Base-by-base conservation (phyloP, 2,113 vertebrate species). In the Athene cunicularia region DNA sequence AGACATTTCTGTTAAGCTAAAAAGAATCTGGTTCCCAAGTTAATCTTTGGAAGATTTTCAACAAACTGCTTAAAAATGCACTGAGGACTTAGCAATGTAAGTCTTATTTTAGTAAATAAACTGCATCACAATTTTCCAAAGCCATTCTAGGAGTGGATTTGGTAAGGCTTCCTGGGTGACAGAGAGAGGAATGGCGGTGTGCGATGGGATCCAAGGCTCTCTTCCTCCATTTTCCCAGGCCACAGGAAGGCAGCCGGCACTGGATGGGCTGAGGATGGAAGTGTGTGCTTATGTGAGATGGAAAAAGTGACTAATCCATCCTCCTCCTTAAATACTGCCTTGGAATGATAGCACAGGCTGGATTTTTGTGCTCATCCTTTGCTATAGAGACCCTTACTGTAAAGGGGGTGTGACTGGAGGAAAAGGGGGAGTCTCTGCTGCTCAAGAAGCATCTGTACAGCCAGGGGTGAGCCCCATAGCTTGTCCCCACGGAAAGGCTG, bases 11-110 rank as follows among this genome's bases (percentile, higher is more conserved):
- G 10, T 53, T 82, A 53, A 77, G 30, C 52, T 76, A 49, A 41
- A 93, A 41, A 52, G 0, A 91, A 12, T 72, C 60, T 76, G 67
- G 32, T 58, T 95, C 74, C 49, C 6, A 1, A 93, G 47, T 76
- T 58, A 88, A 66, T n/a, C 37, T 81, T 58, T 95, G 91, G 94
- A 95, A 88, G 9, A 76, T 85, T 95, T 96, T 95, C 89, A 95
- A 33, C 39, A 88, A 94, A 88, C 67, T 77, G 82, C 66, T 95
- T 97, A 52, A 88, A 95, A 88, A 93, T 85, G 21, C 70, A 76
- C 20, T 32, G 32, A 91, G 33, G 56, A 56, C 27, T 66, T 87
- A 87, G 62, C 0, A 1, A 72, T 80, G 50, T 80, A 82, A 95
- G 76, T 87, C 84, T 80, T 85, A 50, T 53, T 93, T 85, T 87